Percentiles rank a stretch among this genome's conserved stretches.
Conservation (phyloP, 1,140 invertebrate species). For the Eriocheir sinensis region DNA sequence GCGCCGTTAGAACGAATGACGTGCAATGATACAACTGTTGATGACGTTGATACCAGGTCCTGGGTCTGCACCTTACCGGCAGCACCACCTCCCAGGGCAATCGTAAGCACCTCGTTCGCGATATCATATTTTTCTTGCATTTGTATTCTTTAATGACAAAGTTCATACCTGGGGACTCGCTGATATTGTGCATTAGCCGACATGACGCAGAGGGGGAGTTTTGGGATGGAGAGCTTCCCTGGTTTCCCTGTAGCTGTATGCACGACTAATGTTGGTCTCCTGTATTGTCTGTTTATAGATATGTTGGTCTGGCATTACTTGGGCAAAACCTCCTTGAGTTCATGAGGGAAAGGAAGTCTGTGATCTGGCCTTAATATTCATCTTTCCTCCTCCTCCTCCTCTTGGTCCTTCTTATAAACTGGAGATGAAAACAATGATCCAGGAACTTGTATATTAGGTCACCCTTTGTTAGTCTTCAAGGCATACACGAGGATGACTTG, state of each 20-base stretch:
- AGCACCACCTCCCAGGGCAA: neutral
- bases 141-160: neutral
- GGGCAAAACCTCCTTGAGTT: neutral
- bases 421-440: neutral
- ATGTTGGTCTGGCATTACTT: neutral
- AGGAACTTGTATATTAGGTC: neutral
- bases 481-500: neutral
- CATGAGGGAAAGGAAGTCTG: neutral
- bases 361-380: neutral
- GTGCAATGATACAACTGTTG: neutral
- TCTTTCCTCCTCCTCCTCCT: neutral
- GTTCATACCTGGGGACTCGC: no score
- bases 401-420: neutral
- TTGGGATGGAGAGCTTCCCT: neutral
- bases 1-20: no score
- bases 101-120: neutral
- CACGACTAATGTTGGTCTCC: neutral
- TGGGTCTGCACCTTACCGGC: neutral
- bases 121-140: neutral
- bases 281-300: neutral
- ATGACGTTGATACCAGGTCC: neutral
- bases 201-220: neutral
- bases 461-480: neutral
- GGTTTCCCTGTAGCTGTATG: neutral
- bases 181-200: neutral